Base-by-base conservation (phyloP, 2,888 invertebrate species). In the Protula sp. region DNA sequence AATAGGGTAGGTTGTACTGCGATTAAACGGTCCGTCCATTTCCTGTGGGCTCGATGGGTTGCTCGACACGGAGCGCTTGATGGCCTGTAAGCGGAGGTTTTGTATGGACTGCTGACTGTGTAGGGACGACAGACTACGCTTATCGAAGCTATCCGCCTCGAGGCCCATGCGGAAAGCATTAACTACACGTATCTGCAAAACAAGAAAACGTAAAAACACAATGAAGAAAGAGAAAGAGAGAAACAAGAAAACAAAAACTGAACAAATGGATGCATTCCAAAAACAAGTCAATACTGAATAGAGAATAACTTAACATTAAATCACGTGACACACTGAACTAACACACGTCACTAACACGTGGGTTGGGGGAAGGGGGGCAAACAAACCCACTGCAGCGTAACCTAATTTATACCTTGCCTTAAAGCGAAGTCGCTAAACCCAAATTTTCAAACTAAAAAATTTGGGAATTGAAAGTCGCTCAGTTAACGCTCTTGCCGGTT, bases 161-260 rank as follows among this genome's bases (percentile, higher is more conserved):
- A 97, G 88, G 85, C 97, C 97, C 88, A 95, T 94, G 85, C 98
- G 95, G 89, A 98, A 99, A 86, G 98, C 98, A 87, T 98, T 98
- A 86, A 99, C 97, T 87, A 98, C 98, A 87, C 98, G 95, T 85
- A 98, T 98, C 98, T 98, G 90, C 84, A 82, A 80, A 69, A 67
- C 66, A 62, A 69, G 68, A 68, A 70, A 62, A 61, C 57, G 53
- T n/a, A 30, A 14, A 50, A 50, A 19, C 5, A 19, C 24, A 50
- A 5, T 19, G 50, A 50, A 26, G 5, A 22, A 26, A 19, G 5
- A 50, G 45, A 38, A n/a, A 9, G n/a, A 14, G 9, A 9, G 9
- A 38, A 14, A 38, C 9, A 38, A 38, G 9, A 9, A 38, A 38
- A 38, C 45, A 38, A n/a, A 14, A 38, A 38, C 9, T 38, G 45